Evolutionary conservation across 1,140 invertebrate species (phyloP).

Genomic region (Pantala flavescens): DNA sequence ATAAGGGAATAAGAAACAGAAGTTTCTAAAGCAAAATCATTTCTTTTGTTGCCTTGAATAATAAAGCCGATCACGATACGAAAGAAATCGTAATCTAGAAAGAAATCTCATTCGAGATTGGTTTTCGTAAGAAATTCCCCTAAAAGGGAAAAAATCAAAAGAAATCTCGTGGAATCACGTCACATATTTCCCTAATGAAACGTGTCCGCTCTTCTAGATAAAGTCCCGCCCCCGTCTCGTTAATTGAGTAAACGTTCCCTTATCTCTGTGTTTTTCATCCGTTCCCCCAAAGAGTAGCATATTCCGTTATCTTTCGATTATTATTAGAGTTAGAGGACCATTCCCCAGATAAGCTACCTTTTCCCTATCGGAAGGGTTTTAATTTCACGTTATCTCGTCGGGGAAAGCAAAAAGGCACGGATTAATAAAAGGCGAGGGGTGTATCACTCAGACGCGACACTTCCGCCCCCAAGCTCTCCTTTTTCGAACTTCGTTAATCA

Average conservation of each 20-base stretch:
- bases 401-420: background rate
- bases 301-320: background rate
- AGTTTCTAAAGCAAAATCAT: too few species aligned
- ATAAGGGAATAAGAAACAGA: too few species aligned
- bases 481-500: background rate
- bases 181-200: background rate
- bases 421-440: background rate
- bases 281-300: background rate
- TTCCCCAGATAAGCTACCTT: background rate
- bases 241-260: background rate
- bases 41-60: too few species aligned
- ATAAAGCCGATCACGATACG: too few species aligned
- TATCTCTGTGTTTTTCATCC: background rate
- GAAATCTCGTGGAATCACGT: too few species aligned
- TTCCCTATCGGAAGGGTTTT: background rate
- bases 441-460: background rate
- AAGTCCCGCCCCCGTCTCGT: background rate
- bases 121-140: too few species aligned
- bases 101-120: too few species aligned
- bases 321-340: background rate
- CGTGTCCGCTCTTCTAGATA: background rate
- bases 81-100: too few species aligned
- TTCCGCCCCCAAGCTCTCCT: background rate
- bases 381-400: background rate
- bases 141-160: too few species aligned